These are phyloP conservation scores for Drosophila acutilabella DNA, from an alignment of 2,888 invertebrate species.

Conservation along the genomic window DNA sequence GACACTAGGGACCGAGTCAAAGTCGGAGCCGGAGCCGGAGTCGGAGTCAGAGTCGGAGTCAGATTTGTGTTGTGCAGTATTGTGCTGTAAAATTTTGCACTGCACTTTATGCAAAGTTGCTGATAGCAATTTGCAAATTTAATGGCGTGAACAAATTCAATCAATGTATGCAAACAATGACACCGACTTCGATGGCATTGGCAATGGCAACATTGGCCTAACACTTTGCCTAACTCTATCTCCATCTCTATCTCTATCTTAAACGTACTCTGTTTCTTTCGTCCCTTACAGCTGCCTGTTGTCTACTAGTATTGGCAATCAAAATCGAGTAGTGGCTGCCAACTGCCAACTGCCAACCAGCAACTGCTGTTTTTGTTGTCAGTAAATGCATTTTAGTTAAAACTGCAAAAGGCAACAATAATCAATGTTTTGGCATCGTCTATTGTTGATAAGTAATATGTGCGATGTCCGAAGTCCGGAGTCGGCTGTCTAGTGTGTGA, in stretches of 20 bases:
- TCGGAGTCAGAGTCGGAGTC: slow-evolving; percentile 14
- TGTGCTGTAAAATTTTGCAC: slow-evolving; percentile 69
- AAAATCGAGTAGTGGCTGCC: slow-evolving; percentile 1
- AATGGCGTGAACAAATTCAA: slow-evolving; percentile 85
- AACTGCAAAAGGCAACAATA: slow-evolving; percentile 77
- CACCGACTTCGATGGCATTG: slow-evolving; percentile 39
- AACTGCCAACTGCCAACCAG: not conserved
- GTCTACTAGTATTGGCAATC: slow-evolving; percentile 18
- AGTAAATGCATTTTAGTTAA: slow-evolving; percentile 67
- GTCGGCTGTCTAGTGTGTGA: slow-evolving; percentile 3
- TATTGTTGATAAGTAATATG: slow-evolving; percentile 69
- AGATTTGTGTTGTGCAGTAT: slow-evolving; percentile 1
- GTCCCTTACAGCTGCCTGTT: slow-evolving; percentile 8
- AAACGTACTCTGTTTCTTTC: not conserved
- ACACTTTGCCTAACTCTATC: slow-evolving; percentile 18
- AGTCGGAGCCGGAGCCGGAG: slow-evolving; percentile 8
- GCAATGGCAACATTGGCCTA: slow-evolving; percentile 42
- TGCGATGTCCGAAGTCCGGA: slow-evolving; percentile 19
- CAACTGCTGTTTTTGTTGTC: slow-evolving; percentile 21
- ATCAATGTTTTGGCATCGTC: slow-evolving; percentile 72
- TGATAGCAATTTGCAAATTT: slow-evolving; percentile 85
- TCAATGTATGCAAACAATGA: slow-evolving; percentile 82
- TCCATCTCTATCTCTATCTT: not conserved
- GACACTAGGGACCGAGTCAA: not conserved
- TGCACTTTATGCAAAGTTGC: slow-evolving; percentile 83